A percentile compares a stretch with the other conserved stretches of the same genome.
Conservation (phyloP, 2,113 vertebrate species). For the Anarhynchus alexandrinus region DNA sequence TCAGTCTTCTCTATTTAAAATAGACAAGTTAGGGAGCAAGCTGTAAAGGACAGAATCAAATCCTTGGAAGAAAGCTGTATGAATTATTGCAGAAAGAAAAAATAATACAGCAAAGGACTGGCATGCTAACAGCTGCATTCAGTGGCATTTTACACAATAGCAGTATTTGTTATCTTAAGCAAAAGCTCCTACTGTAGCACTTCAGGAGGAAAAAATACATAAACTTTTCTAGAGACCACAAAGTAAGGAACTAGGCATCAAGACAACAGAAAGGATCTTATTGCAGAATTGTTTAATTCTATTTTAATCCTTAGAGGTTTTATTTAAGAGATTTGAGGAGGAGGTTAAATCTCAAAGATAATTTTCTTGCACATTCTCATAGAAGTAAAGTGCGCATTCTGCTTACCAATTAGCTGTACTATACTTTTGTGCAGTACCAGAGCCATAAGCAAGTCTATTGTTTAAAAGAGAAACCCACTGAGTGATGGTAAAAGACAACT, state of each 20-base stretch:
- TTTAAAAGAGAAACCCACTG: neutral
- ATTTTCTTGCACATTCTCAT: neutral
- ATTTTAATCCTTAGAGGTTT: neutral
- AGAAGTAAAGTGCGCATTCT: neutral
- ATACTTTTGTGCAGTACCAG: neutral
- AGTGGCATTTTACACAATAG: neutral
- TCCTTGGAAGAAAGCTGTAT: neutral
- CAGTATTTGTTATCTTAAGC: neutral
- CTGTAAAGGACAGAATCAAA: neutral
- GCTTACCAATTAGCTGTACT: neutral
- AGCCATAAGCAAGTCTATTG: neutral
- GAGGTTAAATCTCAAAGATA: neutral
- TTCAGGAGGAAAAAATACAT: neutral
- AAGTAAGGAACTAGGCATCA: neutral
- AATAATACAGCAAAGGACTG: neutral
- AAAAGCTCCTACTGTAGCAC: neutral
- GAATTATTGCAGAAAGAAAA: neutral
- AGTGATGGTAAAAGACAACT: neutral
- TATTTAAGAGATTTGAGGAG: neutral
- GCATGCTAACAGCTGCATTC: neutral
- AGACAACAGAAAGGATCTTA: neutral
- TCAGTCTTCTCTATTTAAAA: neutral
- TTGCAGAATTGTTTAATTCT: neutral
- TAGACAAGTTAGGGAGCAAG: neutral
- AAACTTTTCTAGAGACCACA: neutral